These are phyloP conservation scores for Whitmania pigra DNA, from an alignment of 1,140 invertebrate genomes.

Conservation along the genomic window DNA sequence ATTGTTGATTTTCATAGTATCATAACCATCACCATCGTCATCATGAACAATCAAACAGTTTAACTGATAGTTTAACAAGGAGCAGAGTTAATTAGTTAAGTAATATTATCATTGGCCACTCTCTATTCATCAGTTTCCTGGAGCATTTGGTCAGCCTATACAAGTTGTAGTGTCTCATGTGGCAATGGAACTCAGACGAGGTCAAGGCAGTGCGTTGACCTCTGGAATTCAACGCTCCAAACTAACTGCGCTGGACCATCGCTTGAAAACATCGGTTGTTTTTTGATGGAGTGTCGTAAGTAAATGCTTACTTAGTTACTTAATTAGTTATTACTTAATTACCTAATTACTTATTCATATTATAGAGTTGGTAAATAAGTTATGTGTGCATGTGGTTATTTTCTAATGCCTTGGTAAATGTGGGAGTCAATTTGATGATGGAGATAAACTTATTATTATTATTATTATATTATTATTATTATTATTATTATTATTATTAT, in stretches of 20 bases:
- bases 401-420: too few species aligned
- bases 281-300: neutral
- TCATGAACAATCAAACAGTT: too few species aligned
- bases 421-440: too few species aligned
- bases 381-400: neutral
- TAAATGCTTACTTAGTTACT: neutral
- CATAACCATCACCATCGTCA: neutral
- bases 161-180: slow-evolving; percentile 52
- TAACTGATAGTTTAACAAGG: too few species aligned
- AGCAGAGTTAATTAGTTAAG: too few species aligned
- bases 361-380: too few species aligned
- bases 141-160: slow-evolving; percentile 49
- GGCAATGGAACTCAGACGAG: slow-evolving; percentile 50
- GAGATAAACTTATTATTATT: too few species aligned
- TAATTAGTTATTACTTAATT: neutral
- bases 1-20: neutral
- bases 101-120: neutral
- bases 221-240: neutral
- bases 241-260: neutral
- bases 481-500: too few species aligned
- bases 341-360: too few species aligned
- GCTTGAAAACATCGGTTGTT: neutral
- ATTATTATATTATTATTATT: too few species aligned
- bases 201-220: slow-evolving; percentile 44
- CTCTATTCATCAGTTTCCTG: neutral